Evolutionary conservation across 1,140 invertebrate species (phyloP), one percentile per base, ranked within the genome.

Genomic region (Bactericera cockerelli): DNA sequence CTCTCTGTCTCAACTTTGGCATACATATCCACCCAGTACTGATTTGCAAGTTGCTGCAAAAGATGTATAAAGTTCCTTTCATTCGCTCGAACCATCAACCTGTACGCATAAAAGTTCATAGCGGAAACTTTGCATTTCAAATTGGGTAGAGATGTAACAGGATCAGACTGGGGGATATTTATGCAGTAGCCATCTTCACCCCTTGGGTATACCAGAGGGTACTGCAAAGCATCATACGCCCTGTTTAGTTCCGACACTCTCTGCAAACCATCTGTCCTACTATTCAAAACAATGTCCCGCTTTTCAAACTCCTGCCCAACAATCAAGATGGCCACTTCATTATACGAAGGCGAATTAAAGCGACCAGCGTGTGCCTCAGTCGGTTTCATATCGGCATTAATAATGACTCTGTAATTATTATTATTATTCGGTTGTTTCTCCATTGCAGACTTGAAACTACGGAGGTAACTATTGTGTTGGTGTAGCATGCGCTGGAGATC

Each of bases 11-110:
- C 73, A 54, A 77, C 70, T 70, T 76, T 77, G 2, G 68, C 70
- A 65, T 72, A 76, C 67, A 75, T 72, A 65, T 77, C 71, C 1
- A 76, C n/a, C n/a, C n/a, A n/a, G n/a, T n/a, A n/a, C n/a, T n/a
- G n/a, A n/a, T n/a, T n/a, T n/a, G n/a, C n/a, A n/a, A n/a, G n/a
- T n/a, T n/a, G n/a, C n/a, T n/a, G n/a, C n/a, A n/a, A n/a, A n/a
- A n/a, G n/a, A n/a, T n/a, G n/a, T n/a, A n/a, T n/a, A n/a, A n/a
- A n/a, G n/a, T n/a, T n/a, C n/a, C n/a, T n/a, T n/a, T n/a, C 71
- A 14, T 63, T 33, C 55, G 62, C 59, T 56, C 69, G 61, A 39
- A 69, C 61, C 67, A 67, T 70, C 13, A 71, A 53, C 26, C 65
- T 31, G 57, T 68, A 69, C 53, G 63, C 39, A 63, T 70, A 70